Percentiles rank a stretch among this genome's conserved stretches.
phyloP scores from a whole-genome alignment of 2,797 vertebrate genomes.

The Neosilurus mollespiculum region DNA sequence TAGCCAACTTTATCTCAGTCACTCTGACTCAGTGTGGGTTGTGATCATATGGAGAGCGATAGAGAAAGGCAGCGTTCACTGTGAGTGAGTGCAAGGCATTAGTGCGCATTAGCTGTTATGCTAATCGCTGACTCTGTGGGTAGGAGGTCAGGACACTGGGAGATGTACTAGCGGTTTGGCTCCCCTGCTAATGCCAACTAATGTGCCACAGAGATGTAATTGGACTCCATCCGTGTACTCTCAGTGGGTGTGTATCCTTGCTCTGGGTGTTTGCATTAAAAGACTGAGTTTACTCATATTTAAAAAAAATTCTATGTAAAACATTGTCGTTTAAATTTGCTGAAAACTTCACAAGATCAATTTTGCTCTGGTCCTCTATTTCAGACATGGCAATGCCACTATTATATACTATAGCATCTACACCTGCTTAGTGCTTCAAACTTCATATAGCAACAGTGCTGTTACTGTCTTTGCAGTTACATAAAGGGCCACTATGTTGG shows the following conservation, averaged over 20 bases:
- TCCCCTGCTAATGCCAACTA: constrained; percentile 69
- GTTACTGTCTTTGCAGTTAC: neutral
- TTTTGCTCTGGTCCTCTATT: neutral
- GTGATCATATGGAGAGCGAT: constrained; percentile 31
- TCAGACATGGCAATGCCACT: neutral
- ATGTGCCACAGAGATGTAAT: constrained; percentile 73
- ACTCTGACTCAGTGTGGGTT: constrained; percentile 28
- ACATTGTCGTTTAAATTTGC: neutral
- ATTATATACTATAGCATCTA: neutral
- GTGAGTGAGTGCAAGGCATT: constrained; percentile 56
- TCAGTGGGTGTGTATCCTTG: constrained; percentile 64
- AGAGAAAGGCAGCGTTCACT: constrained; percentile 36
- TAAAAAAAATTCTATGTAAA: neutral
- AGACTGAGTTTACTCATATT: constrained; percentile 22
- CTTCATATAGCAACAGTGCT: neutral
- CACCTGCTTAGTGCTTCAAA: neutral
- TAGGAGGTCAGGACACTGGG: constrained; percentile 59
- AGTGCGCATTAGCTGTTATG: constrained; percentile 63
- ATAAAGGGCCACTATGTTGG: neutral
- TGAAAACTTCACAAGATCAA: neutral
- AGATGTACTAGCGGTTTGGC: constrained; percentile 64
- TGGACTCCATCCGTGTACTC: constrained; percentile 67
- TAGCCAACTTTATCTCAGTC: constrained; percentile 31
- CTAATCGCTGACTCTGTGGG: constrained; percentile 67
- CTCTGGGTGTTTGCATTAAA: constrained; percentile 50